Conservation (phyloP, 1,140 invertebrate species). For the Drosophila erecta region DNA sequence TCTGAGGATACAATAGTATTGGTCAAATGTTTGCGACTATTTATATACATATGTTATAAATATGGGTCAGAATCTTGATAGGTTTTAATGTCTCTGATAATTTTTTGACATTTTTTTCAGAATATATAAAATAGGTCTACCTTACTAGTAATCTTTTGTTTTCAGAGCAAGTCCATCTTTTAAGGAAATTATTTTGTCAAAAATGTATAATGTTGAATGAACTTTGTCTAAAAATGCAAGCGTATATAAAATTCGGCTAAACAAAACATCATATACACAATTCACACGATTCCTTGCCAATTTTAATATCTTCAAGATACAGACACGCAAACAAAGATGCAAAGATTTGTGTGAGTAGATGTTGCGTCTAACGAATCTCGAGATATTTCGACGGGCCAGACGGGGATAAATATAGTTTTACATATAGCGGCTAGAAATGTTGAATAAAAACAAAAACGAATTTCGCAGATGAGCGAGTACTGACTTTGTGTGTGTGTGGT, state of each 20-base stretch:
- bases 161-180: too few species aligned
- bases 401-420: constrained; percentile 36
- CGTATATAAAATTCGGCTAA: background rate
- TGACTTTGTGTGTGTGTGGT: constrained; percentile 13
- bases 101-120: too few species aligned
- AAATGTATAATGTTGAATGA: too few species aligned
- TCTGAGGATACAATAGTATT: background rate
- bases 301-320: constrained; percentile 24
- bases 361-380: constrained; percentile 12
- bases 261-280: background rate
- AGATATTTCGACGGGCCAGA: constrained; percentile 36
- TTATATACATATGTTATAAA: background rate
- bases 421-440: constrained; percentile 41
- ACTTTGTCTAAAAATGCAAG: background rate
- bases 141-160: too few species aligned
- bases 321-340: constrained; percentile 13
- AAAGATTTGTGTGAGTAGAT: background rate
- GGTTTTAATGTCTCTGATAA: too few species aligned
- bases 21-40: too few species aligned
- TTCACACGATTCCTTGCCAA: constrained; percentile 14
- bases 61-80: background rate
- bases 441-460: constrained; percentile 7
- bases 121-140: too few species aligned
- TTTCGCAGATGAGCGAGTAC: constrained; percentile 16
- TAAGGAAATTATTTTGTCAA: too few species aligned